A percentile compares a stretch with the other conserved stretches of the same genome.
Conservation (phyloP, 1,140 invertebrate species). For the Diprion similis region DNA sequence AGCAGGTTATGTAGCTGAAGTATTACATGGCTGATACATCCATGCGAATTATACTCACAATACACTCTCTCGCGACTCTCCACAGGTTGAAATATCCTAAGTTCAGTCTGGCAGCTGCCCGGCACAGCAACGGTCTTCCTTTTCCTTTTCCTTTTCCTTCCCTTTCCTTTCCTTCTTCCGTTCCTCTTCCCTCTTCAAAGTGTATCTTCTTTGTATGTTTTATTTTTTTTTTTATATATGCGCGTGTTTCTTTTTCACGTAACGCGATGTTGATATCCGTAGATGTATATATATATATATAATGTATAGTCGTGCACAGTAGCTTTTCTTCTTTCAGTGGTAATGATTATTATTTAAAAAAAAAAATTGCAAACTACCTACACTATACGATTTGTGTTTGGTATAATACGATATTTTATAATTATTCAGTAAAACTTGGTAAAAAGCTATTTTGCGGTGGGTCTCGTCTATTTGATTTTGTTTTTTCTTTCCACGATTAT, state of each 20-base stretch:
- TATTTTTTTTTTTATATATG: background rate
- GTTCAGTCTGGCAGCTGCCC: conserved; percentile 47
- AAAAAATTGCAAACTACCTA: no score
- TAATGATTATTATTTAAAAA: background rate
- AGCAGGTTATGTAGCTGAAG: no score
- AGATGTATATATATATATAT: no score
- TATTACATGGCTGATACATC: no score
- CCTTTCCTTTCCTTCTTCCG: conserved; percentile 1
- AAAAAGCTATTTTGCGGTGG: no score
- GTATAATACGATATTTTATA: no score
- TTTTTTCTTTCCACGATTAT: no score
- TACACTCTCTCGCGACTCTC: conserved; percentile 65
- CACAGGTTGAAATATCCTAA: conserved; percentile 61
- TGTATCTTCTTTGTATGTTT: background rate
- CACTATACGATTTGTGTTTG: no score
- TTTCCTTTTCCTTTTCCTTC: background rate
- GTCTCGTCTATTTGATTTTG: no score
- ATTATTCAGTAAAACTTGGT: no score
- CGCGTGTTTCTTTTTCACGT: background rate
- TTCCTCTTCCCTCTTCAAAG: conserved; percentile 18
- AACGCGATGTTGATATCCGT: background rate
- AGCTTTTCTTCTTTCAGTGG: background rate
- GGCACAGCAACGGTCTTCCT: conserved; percentile 15
- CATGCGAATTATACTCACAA: conserved; percentile 54
- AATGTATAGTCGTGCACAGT: no score